Percentiles rank a stretch among this genome's conserved stretches.
Conservation (phyloP, 2,113 vertebrate genomes). For the Notechis scutatus region DNA sequence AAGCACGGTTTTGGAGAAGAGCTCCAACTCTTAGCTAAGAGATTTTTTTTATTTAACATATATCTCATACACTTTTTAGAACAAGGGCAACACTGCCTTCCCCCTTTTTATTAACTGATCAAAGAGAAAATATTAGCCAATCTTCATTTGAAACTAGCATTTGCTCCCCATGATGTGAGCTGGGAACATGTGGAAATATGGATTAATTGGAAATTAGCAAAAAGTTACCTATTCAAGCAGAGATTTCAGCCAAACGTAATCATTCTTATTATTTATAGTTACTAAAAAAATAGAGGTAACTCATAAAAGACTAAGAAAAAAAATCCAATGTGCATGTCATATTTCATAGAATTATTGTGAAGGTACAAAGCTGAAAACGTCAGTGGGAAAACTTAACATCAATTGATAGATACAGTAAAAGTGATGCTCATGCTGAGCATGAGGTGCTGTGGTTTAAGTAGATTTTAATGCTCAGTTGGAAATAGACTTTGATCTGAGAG, state of each 20-base stretch:
- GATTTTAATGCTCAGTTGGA: constrained; percentile 50
- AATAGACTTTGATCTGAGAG: constrained; percentile 56
- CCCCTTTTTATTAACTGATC: not conserved
- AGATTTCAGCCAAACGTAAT: not conserved
- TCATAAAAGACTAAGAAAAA: not conserved
- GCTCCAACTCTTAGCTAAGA: not conserved
- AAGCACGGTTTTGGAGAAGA: not conserved
- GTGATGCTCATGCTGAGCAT: constrained; percentile 20
- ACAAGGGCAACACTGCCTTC: not conserved
- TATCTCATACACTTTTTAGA: not conserved
- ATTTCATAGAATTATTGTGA: constrained; percentile 22
- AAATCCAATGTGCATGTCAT: not conserved
- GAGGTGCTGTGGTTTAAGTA: constrained; percentile 35
- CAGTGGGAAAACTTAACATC: constrained; percentile 22
- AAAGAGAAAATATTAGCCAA: not conserved
- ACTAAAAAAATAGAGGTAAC: not conserved
- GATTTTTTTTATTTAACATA: not conserved
- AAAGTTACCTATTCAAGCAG: not conserved
- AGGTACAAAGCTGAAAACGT: constrained; percentile 21
- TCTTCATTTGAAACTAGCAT: not conserved
- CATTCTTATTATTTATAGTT: not conserved
- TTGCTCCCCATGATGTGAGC: not conserved
- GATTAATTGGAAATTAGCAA: not conserved
- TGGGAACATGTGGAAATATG: not conserved
- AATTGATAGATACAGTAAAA: not conserved